These are phyloP conservation scores for Corvus hawaiiensis DNA, from an alignment of 2,113 vertebrate genomes.

Conservation along the genomic window DNA sequence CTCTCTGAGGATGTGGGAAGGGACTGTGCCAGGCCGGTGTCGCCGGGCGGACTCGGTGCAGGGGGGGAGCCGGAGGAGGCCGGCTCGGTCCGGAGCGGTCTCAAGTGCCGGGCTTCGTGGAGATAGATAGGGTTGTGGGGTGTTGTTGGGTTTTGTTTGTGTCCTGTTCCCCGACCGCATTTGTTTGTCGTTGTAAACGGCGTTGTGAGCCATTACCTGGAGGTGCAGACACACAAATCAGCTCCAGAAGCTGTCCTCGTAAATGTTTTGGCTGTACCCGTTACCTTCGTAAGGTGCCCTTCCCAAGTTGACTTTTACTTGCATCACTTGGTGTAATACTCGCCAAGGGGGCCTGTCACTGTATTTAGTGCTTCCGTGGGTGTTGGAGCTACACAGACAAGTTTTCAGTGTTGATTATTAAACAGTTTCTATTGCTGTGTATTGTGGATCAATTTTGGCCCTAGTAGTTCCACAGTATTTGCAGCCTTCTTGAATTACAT, in stretches of 20 bases:
- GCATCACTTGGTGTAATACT: accelerated
- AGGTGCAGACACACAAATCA: too few species aligned
- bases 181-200: background rate
- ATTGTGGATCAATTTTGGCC: background rate
- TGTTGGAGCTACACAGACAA: background rate
- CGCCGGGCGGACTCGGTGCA: too few species aligned
- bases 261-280: background rate
- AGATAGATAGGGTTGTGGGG: accelerated
- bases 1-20: background rate
- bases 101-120: background rate
- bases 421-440: background rate
- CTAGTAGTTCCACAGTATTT: background rate
- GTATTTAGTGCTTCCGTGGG: background rate
- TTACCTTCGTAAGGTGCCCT: accelerated
- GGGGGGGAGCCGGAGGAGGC: background rate
- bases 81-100: background rate
- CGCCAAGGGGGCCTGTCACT: accelerated
- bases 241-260: background rate
- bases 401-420: background rate
- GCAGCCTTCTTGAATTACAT: background rate
- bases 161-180: accelerated
- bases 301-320: background rate
- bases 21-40: background rate
- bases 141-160: too few species aligned
- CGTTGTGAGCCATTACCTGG: background rate